These are phyloP conservation scores for Coryphaenoides rupestris DNA, from an alignment of 2,113 vertebrate species.

Conservation along the genomic window DNA sequence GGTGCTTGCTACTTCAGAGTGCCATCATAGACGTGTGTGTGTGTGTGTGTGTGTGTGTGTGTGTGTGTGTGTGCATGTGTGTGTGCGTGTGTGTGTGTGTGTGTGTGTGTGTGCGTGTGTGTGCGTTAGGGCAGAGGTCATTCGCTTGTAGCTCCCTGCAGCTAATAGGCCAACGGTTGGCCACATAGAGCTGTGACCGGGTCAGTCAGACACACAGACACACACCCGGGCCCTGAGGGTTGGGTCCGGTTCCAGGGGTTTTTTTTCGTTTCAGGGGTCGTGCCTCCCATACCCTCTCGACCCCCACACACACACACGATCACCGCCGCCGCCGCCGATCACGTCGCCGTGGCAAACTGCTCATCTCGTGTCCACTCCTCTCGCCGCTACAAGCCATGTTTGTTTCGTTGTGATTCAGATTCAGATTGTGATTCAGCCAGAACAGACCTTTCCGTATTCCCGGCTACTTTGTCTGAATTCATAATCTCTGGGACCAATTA, in stretches of 20 bases:
- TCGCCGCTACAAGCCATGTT: background rate
- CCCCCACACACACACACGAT: too few species aligned
- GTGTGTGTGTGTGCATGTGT: background rate
- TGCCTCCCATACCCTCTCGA: too few species aligned
- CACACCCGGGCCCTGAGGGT: background rate
- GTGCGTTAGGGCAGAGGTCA: conserved; percentile 35
- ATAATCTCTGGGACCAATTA: background rate
- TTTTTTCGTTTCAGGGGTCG: conserved; percentile 13
- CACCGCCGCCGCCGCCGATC: background rate
- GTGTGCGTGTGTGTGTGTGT: too few species aligned
- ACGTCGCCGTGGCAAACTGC: background rate
- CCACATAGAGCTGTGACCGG: conserved; percentile 20
- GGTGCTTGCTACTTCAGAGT: too few species aligned
- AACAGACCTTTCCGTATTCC: background rate
- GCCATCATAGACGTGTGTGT: too few species aligned
- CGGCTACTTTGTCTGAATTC: background rate
- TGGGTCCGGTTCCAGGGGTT: too few species aligned
- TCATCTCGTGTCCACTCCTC: conserved; percentile 12
- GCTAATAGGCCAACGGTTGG: conserved; percentile 41
- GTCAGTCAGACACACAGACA: conserved; percentile 17
- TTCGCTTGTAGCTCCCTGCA: conserved; percentile 29
- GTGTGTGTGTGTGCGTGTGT: too few species aligned
- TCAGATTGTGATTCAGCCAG: background rate
- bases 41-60: background rate
- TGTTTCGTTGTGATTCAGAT: too few species aligned